phyloP scores from a whole-genome alignment of 2,888 invertebrate species.

The Drosophila lutescens region DNA sequence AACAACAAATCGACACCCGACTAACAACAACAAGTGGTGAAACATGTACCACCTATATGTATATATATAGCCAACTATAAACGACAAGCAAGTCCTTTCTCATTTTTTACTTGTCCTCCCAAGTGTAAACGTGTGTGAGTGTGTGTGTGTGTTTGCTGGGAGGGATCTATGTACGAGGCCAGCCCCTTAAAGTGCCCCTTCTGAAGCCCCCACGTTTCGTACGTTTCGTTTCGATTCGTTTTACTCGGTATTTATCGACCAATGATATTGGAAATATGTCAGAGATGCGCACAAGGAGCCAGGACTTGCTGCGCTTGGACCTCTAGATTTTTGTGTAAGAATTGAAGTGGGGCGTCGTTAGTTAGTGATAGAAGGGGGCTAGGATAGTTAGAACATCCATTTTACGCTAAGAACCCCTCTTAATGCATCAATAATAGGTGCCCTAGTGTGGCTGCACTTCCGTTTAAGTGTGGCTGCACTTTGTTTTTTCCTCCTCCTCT shows the following conservation, averaged over 20 bases:
- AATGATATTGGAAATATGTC: conserved; percentile 84
- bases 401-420: no score
- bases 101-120: conserved; percentile 36
- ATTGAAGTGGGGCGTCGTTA: background rate
- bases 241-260: conserved; percentile 82
- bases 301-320: conserved; percentile 67
- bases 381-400: background rate
- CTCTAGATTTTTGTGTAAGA: conserved; percentile 11
- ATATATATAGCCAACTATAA: conserved; percentile 14
- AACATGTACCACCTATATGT: background rate
- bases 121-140: conserved; percentile 39
- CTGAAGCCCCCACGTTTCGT: conserved; percentile 49
- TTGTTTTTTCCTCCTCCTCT: background rate
- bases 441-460: background rate
- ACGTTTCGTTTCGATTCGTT: conserved; percentile 77
- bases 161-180: conserved; percentile 46
- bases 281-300: conserved; percentile 81
- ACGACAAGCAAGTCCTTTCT: conserved; percentile 23
- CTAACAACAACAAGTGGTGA: conserved; percentile 31
- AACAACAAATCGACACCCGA: conserved; percentile 11
- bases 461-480: background rate
- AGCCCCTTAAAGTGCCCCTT: conserved; percentile 19
- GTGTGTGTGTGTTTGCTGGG: conserved; percentile 27
- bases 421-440: background rate
- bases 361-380: no score